phyloP scores from a whole-genome alignment of 2,113 vertebrate species.

The Hydrolagus affinis region DNA sequence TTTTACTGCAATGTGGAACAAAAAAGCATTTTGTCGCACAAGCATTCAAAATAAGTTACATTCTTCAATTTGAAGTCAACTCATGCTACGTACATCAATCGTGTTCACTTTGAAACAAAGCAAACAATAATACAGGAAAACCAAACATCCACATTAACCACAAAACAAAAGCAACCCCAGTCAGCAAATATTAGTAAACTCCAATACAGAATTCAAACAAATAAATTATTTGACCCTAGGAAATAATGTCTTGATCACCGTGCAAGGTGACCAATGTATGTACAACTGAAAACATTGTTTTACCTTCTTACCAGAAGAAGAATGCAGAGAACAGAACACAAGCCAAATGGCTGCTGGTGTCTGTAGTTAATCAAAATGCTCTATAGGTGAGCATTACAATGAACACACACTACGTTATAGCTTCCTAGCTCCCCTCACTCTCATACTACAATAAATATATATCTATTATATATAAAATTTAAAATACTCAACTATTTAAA shows the following conservation, averaged over 20 bases:
- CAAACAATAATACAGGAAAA: neutral
- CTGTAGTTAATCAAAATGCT: neutral
- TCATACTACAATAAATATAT: slow-evolving; percentile 23
- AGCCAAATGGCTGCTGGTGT: neutral
- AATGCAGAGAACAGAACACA: slow-evolving; percentile 2
- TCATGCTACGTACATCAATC: neutral
- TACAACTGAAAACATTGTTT: neutral
- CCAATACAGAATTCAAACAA: neutral
- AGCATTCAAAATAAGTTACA: neutral
- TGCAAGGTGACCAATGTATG: neutral
- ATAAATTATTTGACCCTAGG: neutral
- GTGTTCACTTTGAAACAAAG: neutral
- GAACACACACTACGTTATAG: slow-evolving; percentile 33
- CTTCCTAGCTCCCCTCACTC: slow-evolving; percentile 27
- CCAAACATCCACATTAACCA: neutral
- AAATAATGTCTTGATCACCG: neutral
- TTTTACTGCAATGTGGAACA: neutral
- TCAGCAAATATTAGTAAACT: slow-evolving; percentile 8
- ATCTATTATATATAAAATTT: slow-evolving; percentile 15
- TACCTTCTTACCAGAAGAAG: neutral
- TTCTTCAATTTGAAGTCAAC: neutral
- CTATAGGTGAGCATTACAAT: slow-evolving; percentile 30
- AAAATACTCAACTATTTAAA: slow-evolving; percentile 18
- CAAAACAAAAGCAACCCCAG: neutral
- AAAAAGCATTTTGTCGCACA: neutral